Percentiles rank a stretch among this genome's conserved stretches.
phyloP scores from a whole-genome alignment of 2,113 vertebrate species.

The Varanus salvator region DNA sequence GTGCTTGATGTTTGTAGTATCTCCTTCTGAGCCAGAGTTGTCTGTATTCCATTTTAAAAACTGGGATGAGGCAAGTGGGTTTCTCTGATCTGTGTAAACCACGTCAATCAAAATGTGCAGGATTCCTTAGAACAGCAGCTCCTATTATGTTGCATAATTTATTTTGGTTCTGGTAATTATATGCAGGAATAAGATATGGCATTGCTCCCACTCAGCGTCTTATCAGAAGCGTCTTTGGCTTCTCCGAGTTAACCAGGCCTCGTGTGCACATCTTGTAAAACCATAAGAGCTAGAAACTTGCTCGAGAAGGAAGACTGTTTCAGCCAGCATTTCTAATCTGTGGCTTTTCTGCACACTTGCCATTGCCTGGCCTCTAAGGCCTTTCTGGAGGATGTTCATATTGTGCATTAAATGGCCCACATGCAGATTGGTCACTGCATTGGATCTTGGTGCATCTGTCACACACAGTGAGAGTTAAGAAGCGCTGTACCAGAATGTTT shows the following conservation, averaged over 20 bases:
- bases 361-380: background rate
- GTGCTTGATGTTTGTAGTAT: too few species aligned
- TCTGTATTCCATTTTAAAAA: background rate
- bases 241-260: background rate
- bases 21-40: background rate
- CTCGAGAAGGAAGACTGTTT: background rate
- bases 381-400: background rate
- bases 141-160: background rate
- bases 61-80: background rate
- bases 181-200: background rate
- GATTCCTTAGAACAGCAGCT: background rate
- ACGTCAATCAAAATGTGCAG: background rate
- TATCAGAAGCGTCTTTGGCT: background rate
- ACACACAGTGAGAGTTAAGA: too few species aligned
- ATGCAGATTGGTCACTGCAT: background rate
- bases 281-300: background rate
- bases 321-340: too few species aligned
- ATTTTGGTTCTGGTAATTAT: background rate
- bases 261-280: background rate
- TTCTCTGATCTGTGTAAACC: background rate
- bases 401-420: background rate
- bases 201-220: background rate
- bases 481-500: too few species aligned
- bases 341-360: background rate
- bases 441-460: background rate